Evolutionary conservation across 2,888 invertebrate species (phyloP), one percentile per base, ranked within the genome.

Genomic region (Mythimna loreyi): DNA sequence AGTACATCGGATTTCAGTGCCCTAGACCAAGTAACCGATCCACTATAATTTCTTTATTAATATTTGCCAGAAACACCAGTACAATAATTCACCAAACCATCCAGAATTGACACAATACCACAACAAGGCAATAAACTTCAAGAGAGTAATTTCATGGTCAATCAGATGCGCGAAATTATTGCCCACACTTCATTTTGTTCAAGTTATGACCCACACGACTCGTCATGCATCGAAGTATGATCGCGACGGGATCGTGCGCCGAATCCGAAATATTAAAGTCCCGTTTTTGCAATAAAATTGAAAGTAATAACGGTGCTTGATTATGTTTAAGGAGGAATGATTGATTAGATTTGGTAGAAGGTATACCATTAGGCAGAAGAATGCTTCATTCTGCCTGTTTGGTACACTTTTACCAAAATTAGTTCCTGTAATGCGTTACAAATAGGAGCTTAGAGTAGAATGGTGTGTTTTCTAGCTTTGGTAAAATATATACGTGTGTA

Each of bases 281-380:
- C 67, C 59, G 59, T 66, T 68, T 64, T 43, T 40, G 23, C 2
- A 56, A 55, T 75, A 45, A 72, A 81, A 81, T 45, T 67, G 70
- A 81, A 81, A 79, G 72, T 72, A 40, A 40, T 70, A 75, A 68
- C 81, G 53, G 72, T 78, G 8, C 3, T 11, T 19, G 21, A 23
- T 49, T 50, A 53, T 45, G n/a, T 30, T 58, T 43, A 30, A 47
- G 28, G 9, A 45, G 25, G 33, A 63, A 30, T 64, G 28, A 63
- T 57, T 50, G 36, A 58, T 57, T 21, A 4, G 9, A 19, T 67
- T 30, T 1, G n/a, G n/a, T 45, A 40, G 40, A 5, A 40, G 0
- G 4, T 19, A 1, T 19, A 23, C 8, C 1, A 30, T 57, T 33
- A 19, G 4, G 5, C 30, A 11, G 28, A 43, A 19, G 16, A 25